Evolutionary conservation across 2,888 invertebrate genomes (phyloP).

Genomic region (Drosophila sordidula): DNA sequence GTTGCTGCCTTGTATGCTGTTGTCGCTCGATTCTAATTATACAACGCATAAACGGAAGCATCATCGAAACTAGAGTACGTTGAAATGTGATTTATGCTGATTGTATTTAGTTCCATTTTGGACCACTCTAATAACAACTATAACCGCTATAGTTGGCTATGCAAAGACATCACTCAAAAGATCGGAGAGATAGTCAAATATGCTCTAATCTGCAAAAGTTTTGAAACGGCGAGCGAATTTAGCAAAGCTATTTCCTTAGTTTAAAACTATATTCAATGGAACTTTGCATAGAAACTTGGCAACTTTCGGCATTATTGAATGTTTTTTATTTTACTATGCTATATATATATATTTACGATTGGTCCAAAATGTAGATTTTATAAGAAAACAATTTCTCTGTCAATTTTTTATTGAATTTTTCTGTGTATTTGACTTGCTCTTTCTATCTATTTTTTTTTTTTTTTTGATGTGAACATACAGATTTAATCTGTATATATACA

Average conservation of each 20-base stretch:
- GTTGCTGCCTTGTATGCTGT: slow-evolving; percentile 26
- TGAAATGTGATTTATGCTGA: slow-evolving; percentile 40
- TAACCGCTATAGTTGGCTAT: neutral
- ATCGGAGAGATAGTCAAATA: neutral
- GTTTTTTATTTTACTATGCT: too few relatives aligned
- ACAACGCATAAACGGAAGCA: slow-evolving; percentile 45
- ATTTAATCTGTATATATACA: neutral
- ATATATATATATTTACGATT: too few relatives aligned
- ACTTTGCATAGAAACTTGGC: neutral
- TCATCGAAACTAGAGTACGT: slow-evolving; percentile 16
- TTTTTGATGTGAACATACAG: too few relatives aligned
- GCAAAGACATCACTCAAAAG: slow-evolving; percentile 5
- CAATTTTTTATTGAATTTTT: too few relatives aligned
- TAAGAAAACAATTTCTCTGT: too few relatives aligned
- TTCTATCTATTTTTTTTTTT: too few relatives aligned
- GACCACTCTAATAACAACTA: neutral
- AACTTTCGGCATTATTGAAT: too few relatives aligned
- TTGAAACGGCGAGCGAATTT: neutral
- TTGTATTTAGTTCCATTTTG: slow-evolving; percentile 4
- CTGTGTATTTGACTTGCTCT: too few relatives aligned
- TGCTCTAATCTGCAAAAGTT: too few relatives aligned
- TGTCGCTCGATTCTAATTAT: slow-evolving; percentile 30
- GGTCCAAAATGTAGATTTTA: too few relatives aligned
- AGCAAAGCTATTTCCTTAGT: neutral
- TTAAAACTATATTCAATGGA: neutral